A percentile compares a stretch with the other conserved stretches of the same genome.
These are phyloP conservation scores for Palythoa grandiflora DNA, from an alignment of 92 coral and sea anemone genomes.

Conservation along the genomic window DNA sequence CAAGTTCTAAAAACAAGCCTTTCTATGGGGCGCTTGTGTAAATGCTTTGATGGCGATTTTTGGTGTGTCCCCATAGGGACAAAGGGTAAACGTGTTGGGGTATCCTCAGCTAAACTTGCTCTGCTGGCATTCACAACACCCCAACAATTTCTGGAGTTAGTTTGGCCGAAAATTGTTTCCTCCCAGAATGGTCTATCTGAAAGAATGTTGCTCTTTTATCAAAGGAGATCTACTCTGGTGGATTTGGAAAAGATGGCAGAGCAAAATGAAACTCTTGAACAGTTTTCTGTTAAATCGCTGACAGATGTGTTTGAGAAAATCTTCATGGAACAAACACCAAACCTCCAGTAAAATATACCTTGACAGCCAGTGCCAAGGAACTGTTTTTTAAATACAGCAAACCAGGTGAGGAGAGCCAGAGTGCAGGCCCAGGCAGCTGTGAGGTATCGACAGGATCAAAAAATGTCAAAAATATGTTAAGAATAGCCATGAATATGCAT, in stretches of 20 bases:
- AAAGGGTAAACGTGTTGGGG: slow-evolving; percentile 44
- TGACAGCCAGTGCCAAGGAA: slow-evolving; percentile 57
- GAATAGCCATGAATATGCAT: slow-evolving; percentile 49
- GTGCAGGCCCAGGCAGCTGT: not conserved
- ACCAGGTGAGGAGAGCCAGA: slow-evolving; percentile 41
- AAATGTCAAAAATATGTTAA: slow-evolving; percentile 36
- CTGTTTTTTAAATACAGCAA: slow-evolving; percentile 67
- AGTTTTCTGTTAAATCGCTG: not conserved
- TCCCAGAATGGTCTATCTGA: slow-evolving; percentile 47
- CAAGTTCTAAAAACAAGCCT: slow-evolving; percentile 22
- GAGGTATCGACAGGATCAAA: slow-evolving; percentile 16
- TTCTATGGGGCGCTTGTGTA: slow-evolving; percentile 68
- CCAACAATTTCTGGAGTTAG: slow-evolving; percentile 37
- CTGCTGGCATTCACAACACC: slow-evolving; percentile 53
- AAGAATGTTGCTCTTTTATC: slow-evolving; percentile 41
- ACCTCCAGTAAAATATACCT: slow-evolving; percentile 46
- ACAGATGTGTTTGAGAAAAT: not conserved
- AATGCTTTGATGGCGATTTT: slow-evolving; percentile 69
- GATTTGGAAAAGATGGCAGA: slow-evolving; percentile 14
- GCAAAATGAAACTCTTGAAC: not conserved
- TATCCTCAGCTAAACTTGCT: slow-evolving; percentile 31
- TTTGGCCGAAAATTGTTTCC: slow-evolving; percentile 47
- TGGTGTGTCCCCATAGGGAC: slow-evolving; percentile 74
- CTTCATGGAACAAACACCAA: not conserved
- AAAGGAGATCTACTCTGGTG: slow-evolving; percentile 20